These are phyloP conservation scores for Thaumatotibia leucotreta DNA, from an alignment of 1,140 invertebrate species.

Conservation along the genomic window DNA sequence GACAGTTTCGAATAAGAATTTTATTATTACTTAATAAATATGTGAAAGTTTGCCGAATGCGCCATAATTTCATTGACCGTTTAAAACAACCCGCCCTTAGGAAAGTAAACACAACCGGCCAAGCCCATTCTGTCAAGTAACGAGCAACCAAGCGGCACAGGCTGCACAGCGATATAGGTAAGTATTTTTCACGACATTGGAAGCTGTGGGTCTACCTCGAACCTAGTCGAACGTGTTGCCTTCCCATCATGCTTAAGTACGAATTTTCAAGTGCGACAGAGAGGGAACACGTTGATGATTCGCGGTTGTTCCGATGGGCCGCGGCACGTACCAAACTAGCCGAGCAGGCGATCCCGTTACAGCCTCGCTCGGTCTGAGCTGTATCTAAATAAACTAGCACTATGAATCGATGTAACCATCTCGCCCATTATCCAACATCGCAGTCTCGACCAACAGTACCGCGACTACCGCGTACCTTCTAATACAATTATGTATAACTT, in stretches of 20 bases:
- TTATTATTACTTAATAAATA: too few relatives aligned
- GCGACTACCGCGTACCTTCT: neutral
- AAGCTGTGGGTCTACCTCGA: too few relatives aligned
- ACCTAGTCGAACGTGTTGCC: too few relatives aligned
- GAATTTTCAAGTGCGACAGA: too few relatives aligned
- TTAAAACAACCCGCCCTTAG: neutral
- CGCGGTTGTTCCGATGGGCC: too few relatives aligned
- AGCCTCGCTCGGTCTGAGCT: constrained; percentile 15
- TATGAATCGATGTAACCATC: neutral
- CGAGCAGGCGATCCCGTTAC: constrained; percentile 18
- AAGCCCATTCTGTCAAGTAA: neutral
- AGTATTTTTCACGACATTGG: neutral
- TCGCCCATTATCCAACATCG: neutral
- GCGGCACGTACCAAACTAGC: constrained; percentile 13
- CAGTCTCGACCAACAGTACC: neutral
- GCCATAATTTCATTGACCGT: neutral
- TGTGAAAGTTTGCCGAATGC: too few relatives aligned
- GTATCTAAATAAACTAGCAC: constrained; percentile 6
- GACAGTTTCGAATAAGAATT: too few relatives aligned
- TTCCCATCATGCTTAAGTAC: too few relatives aligned
- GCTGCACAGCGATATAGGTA: neutral
- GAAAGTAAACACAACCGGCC: neutral
- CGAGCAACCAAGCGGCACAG: neutral
- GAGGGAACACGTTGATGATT: too few relatives aligned
- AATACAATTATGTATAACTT: too few relatives aligned